phyloP scores from a whole-genome alignment of 2,888 invertebrate species.

The Hypomecis atomaria region DNA sequence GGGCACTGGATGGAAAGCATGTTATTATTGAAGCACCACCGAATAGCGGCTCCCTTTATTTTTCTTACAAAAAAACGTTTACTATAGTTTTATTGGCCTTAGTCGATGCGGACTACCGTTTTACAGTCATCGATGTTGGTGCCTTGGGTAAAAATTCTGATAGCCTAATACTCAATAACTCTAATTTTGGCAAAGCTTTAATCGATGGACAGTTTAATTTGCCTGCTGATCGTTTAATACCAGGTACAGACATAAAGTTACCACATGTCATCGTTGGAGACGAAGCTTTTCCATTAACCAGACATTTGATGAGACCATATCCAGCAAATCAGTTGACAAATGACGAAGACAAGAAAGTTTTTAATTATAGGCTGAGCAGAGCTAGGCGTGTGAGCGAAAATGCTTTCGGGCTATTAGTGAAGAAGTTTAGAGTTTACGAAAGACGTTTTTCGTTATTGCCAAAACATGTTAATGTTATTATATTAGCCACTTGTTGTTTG shows the following conservation, averaged over 20 bases:
- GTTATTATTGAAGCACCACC: not conserved
- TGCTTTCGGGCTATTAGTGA: constrained; percentile 10
- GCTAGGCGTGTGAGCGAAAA: not conserved
- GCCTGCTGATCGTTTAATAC: constrained; percentile 3
- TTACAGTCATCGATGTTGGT: not conserved
- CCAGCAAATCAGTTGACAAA: not conserved
- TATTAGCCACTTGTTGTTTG: too few relatives aligned
- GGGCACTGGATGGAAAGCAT: not conserved
- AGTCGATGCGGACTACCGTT: not conserved
- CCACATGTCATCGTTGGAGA: not conserved
- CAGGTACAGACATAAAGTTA: constrained; percentile 1
- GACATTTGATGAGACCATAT: not conserved
- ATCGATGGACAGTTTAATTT: not conserved
- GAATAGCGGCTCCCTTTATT: not conserved
- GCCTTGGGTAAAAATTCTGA: not conserved
- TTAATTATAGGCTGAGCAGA: not conserved
- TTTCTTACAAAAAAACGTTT: not conserved
- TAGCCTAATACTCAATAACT: not conserved
- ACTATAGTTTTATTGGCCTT: not conserved
- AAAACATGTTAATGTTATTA: constrained; percentile 8
- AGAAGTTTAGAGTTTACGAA: constrained; percentile 2
- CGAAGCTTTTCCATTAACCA: not conserved
- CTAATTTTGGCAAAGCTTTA: not conserved
- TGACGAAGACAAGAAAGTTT: not conserved
- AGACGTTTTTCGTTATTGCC: constrained; percentile 4